phyloP scores from a whole-genome alignment of 2,888 invertebrate species.

The Oxytorus armatus region DNA sequence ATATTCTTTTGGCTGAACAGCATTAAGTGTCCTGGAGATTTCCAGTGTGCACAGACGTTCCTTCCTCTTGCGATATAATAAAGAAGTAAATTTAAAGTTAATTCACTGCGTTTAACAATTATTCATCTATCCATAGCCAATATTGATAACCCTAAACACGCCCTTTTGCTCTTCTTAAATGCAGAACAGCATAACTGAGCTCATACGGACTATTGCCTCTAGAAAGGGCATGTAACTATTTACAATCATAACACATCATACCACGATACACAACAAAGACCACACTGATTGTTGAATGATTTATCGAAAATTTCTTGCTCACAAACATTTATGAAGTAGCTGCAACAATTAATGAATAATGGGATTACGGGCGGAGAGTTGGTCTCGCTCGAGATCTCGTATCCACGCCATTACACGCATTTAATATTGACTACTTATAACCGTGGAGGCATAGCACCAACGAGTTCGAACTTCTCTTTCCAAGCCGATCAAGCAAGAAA shows the following conservation, averaged over 20 bases:
- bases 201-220: neutral
- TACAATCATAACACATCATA: neutral
- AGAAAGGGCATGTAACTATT: neutral
- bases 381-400: no score
- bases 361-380: slow-evolving; percentile 23
- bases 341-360: slow-evolving; percentile 55
- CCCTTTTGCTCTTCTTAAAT: no score
- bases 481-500: slow-evolving; percentile 12
- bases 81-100: no score
- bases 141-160: no score
- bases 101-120: no score
- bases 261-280: slow-evolving; percentile 65
- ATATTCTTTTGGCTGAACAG: no score
- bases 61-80: no score
- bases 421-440: slow-evolving; percentile 33
- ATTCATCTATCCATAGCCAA: no score
- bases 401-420: slow-evolving; percentile 19
- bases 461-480: slow-evolving; percentile 39
- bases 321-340: slow-evolving; percentile 35
- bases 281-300: slow-evolving; percentile 65
- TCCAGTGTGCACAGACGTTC: no score
- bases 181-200: neutral
- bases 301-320: slow-evolving; percentile 42
- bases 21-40: no score
- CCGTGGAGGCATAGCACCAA: slow-evolving; percentile 8